These are phyloP conservation scores for Aquatica leii DNA, from an alignment of 2,888 invertebrate genomes.

Conservation along the genomic window DNA sequence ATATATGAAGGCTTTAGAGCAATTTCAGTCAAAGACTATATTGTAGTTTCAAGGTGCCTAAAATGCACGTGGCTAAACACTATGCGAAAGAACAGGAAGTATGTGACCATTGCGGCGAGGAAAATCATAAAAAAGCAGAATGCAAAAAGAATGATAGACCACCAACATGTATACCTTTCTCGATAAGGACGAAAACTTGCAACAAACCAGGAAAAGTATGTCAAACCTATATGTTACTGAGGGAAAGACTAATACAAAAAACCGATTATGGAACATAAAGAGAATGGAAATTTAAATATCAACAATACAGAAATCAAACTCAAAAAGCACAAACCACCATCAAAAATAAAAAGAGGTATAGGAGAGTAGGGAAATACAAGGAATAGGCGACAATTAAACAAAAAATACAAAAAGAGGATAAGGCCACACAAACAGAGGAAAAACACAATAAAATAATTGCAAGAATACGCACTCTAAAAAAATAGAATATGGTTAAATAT, in stretches of 20 bases:
- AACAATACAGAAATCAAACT: not conserved
- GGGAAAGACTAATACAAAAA: not conserved
- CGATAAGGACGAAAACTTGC: not conserved
- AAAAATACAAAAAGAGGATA: too few species aligned
- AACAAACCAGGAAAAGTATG: not conserved
- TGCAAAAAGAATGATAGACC: not conserved
- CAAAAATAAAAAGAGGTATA: not conserved
- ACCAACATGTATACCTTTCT: not conserved
- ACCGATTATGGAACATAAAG: not conserved
- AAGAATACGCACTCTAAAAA: too few species aligned
- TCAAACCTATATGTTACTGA: not conserved
- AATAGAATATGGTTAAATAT: too few species aligned
- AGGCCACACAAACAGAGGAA: too few species aligned
- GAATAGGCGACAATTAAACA: too few species aligned
- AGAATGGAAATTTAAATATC: not conserved
- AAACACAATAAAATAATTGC: too few species aligned
- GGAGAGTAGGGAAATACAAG: not conserved
- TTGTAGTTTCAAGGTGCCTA: not conserved
- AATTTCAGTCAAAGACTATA: not conserved
- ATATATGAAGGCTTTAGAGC: not conserved
- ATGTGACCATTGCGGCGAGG: not conserved
- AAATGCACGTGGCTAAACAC: not conserved
- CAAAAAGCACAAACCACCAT: not conserved
- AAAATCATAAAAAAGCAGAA: not conserved
- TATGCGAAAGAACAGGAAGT: not conserved